Evolutionary conservation across 2,113 vertebrate species (phyloP).

Genomic region (Mobula birostris): DNA sequence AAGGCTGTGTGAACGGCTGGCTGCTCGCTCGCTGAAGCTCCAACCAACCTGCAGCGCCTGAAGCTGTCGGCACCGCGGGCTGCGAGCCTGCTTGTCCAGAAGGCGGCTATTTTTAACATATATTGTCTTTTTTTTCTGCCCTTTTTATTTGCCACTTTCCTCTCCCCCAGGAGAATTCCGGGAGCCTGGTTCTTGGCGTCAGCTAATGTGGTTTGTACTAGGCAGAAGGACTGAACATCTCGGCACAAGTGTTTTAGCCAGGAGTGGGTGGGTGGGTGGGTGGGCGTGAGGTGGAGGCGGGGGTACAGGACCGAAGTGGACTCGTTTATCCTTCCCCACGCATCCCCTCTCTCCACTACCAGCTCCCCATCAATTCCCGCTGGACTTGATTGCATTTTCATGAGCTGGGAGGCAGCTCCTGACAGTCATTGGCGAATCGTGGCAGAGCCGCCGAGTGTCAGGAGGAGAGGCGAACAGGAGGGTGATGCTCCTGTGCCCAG

Average conservation of each 20-base stretch:
- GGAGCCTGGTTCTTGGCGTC: background rate
- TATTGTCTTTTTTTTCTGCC: background rate
- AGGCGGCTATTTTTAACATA: background rate
- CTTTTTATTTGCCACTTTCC: background rate
- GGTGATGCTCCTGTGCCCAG: background rate
- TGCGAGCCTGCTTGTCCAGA: background rate
- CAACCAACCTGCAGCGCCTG: background rate
- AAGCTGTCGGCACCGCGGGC: background rate
- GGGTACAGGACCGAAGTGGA: background rate
- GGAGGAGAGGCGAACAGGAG: background rate
- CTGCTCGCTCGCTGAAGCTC: background rate
- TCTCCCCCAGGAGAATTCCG: background rate
- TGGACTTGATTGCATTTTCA: conserved; percentile 13
- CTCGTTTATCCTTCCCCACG: conserved; percentile 42
- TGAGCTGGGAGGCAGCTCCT: background rate
- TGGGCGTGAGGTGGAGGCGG: background rate
- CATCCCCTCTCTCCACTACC: background rate
- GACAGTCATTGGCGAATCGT: background rate
- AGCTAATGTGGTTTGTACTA: background rate
- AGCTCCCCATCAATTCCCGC: conserved; percentile 12
- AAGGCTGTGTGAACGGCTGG: background rate
- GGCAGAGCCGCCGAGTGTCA: background rate
- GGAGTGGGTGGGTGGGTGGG: background rate
- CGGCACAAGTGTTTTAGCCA: background rate
- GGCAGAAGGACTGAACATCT: background rate